Percentiles rank a stretch among this genome's conserved stretches.
phyloP scores from a whole-genome alignment of 1,140 invertebrate species.

The Drosophila micromelanica region DNA sequence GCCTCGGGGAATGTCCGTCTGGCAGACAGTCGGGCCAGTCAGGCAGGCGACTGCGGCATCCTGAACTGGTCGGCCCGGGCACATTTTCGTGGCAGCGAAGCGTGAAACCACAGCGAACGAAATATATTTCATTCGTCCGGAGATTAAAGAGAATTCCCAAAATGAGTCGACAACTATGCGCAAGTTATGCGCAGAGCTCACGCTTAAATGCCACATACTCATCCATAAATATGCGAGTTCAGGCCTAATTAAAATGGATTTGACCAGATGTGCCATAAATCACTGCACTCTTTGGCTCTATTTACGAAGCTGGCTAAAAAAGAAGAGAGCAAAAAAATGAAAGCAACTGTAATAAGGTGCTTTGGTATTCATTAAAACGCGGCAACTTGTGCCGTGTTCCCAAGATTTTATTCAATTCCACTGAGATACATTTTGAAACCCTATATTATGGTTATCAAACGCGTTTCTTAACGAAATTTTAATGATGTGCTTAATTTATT shows the following conservation, averaged over 20 bases:
- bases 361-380: slow-evolving; percentile 9
- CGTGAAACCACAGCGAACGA: slow-evolving; percentile 59
- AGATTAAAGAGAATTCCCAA: slow-evolving; percentile 53
- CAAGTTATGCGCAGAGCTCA: slow-evolving; percentile 40
- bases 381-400: not conserved
- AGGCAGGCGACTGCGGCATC: slow-evolving; percentile 43
- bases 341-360: slow-evolving; percentile 3
- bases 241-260: slow-evolving; percentile 69
- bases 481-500: too few species aligned
- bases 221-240: slow-evolving; percentile 55
- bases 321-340: not conserved
- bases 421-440: not conserved
- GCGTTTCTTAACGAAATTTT: too few species aligned
- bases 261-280: slow-evolving; percentile 49
- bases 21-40: not conserved
- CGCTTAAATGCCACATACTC: slow-evolving; percentile 38
- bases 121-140: slow-evolving; percentile 54
- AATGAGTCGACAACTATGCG: slow-evolving; percentile 59
- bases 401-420: not conserved
- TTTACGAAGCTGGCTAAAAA: slow-evolving; percentile 18
- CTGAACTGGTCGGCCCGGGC: slow-evolving; percentile 41
- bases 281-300: slow-evolving; percentile 26
- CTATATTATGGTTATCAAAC: too few species aligned
- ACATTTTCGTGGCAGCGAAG: slow-evolving; percentile 59
- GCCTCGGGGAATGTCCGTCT: slow-evolving; percentile 26